Percentiles rank a stretch among this genome's conserved stretches.
phyloP scores from a whole-genome alignment of 37 sponge, comb jelly and placozoan species.

The Agelas oroides region DNA sequence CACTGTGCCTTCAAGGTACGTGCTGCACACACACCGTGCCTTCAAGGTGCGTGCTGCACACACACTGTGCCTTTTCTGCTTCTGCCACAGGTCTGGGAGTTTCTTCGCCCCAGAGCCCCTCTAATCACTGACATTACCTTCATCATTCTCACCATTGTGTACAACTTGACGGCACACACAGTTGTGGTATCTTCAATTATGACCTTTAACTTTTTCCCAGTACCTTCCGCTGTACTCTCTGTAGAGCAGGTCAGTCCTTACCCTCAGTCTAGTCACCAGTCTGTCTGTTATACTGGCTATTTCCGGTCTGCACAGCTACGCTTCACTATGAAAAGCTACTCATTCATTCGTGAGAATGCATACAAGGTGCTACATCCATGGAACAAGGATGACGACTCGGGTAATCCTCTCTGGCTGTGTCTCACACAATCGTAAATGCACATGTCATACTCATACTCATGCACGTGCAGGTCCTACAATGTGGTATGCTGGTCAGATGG shows the following conservation, averaged over 20 bases:
- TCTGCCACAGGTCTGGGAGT: constrained; percentile 42
- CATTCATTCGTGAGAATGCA: constrained; percentile 88
- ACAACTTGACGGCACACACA: constrained; percentile 50
- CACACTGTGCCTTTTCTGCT: too few species aligned
- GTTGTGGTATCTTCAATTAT: constrained; percentile 45
- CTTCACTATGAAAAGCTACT: constrained; percentile 80
- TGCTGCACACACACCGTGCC: not conserved
- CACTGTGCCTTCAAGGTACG: constrained; percentile 57
- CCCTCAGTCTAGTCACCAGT: not conserved
- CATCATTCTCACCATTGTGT: constrained; percentile 34
- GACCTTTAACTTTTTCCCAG: constrained; percentile 64
- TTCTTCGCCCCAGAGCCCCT: not conserved
- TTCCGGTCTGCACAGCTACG: constrained; percentile 32
- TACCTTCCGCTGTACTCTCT: constrained; percentile 60
- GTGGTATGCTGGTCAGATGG: constrained; percentile 85
- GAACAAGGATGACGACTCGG: constrained; percentile 59
- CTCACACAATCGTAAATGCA: too few species aligned
- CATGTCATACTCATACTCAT: not conserved
- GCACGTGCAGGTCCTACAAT: constrained; percentile 66
- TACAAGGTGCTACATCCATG: constrained; percentile 85
- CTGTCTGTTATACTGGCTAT: not conserved
- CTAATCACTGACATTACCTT: constrained; percentile 27
- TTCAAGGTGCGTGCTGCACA: not conserved
- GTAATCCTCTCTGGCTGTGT: not conserved
- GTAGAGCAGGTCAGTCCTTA: constrained; percentile 67